Conservation (phyloP, 2,113 vertebrate species). For the Bos indicus region DNA sequence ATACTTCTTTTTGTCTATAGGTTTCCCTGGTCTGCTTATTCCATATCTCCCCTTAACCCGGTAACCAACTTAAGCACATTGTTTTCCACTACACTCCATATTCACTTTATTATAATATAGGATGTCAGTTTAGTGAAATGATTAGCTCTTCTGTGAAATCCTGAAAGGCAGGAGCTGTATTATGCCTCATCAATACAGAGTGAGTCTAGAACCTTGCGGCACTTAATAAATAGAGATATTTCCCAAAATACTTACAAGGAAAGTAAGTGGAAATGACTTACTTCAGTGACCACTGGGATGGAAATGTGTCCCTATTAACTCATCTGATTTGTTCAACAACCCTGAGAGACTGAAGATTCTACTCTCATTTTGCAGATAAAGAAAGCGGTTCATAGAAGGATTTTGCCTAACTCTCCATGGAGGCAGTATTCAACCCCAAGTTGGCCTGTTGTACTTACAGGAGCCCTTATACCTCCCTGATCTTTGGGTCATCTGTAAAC, state of each 20-base stretch:
- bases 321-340: neutral
- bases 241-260: neutral
- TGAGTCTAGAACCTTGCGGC: neutral
- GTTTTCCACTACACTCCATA: neutral
- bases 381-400: neutral
- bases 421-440: neutral
- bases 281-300: neutral
- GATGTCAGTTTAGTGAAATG: neutral
- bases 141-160: neutral
- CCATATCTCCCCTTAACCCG: accelerated
- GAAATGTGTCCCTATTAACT: neutral
- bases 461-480: neutral
- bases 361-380: neutral
- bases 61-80: neutral
- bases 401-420: neutral
- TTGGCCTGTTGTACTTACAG: neutral
- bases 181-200: neutral
- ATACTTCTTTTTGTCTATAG: neutral
- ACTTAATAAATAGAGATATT: neutral
- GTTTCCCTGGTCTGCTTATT: neutral
- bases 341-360: neutral
- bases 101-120: neutral
- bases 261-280: neutral
- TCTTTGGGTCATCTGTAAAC: neutral
- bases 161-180: neutral